Base-by-base conservation (phyloP, 2,113 vertebrate genomes). In the Thalassarche chlororhynchos region DNA sequence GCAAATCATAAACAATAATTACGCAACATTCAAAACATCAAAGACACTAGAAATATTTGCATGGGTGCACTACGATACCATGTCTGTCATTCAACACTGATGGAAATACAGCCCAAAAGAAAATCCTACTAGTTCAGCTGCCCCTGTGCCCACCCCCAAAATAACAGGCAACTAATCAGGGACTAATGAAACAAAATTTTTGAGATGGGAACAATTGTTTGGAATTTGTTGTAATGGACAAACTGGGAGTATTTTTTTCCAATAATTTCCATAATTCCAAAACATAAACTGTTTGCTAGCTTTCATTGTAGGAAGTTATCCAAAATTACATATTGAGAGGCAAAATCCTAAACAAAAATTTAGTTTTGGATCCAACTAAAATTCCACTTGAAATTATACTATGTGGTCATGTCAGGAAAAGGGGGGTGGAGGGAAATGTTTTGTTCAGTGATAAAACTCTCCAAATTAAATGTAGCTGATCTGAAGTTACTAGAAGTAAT, bases 401-500 rank as follows among this genome's bases (percentile, higher is more conserved):
- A 31, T 1, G 1, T n/a, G 32, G 57, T 36, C 40, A 55, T 16
- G 38, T 20, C 0, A 1, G 20, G 13, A 60, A 79, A 70, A 70
- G 8, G 10, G 6, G 3, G 11, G 3, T 25, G 5, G 7, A 2
- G 17, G 6, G 4, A 34, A 74, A 38, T 32, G 6, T 17, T 93
- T 26, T 38, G 6, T 66, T 51, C 28, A n/a, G 52, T 66, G 28
- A 77, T 21, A 55, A 78, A 83, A 38, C 55, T 79, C 28, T 68
- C 14, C 42, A 46, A 69, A 61, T 38, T n/a, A 57, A 57, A 49
- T 5, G 6, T 8, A 74, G 36, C 17, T 84, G 20, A 74, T 24
- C 20, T 62, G 28, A 69, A 74, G 36, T 25, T n/a, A 57, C 42
- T 57, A 52, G 5, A 61, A 71, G 23, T 52, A 72, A 83, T 78